Evolutionary conservation across 2,888 invertebrate genomes (phyloP).

Genomic region (Osmoderma eremita): DNA sequence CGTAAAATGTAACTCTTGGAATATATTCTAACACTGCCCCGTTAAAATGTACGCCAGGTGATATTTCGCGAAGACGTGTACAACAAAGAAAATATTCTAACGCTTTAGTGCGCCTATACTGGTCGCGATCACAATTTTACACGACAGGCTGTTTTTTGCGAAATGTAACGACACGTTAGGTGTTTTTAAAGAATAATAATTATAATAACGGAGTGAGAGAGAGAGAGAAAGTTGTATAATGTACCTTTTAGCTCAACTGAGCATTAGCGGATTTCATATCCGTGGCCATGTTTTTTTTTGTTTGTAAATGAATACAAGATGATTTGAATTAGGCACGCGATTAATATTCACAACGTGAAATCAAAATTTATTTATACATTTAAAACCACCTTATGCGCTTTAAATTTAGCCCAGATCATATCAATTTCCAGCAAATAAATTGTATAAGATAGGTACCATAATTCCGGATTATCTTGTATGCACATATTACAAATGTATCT

Average conservation of each 20-base stretch:
- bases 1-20: conserved; percentile 10
- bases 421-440: too few species aligned
- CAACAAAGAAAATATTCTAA: conserved; percentile 61
- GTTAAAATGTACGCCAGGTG: conserved; percentile 43
- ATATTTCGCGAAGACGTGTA: conserved; percentile 26
- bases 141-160: conserved; percentile 62
- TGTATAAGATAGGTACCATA: conserved; percentile 1
- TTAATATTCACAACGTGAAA: conserved; percentile 12
- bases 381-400: background rate
- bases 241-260: conserved; percentile 50
- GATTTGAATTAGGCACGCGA: conserved; percentile 26
- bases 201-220: conserved; percentile 17
- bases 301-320: conserved; percentile 11
- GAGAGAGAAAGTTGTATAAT: conserved; percentile 53
- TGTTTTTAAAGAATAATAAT: conserved; percentile 53
- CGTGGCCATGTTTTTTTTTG: conserved; percentile 50
- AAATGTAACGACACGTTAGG: conserved; percentile 59
- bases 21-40: conserved; percentile 50
- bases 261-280: conserved; percentile 39
- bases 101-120: conserved; percentile 62
- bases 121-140: conserved; percentile 60
- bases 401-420: background rate
- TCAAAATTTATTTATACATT: conserved; percentile 15
- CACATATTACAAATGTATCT: conserved; percentile 17
- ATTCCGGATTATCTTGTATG: conserved; percentile 18